Evolutionary conservation across 2,797 vertebrate genomes (phyloP), one percentile per base, ranked within the genome.

Genomic region (Megalops cyprinoides): DNA sequence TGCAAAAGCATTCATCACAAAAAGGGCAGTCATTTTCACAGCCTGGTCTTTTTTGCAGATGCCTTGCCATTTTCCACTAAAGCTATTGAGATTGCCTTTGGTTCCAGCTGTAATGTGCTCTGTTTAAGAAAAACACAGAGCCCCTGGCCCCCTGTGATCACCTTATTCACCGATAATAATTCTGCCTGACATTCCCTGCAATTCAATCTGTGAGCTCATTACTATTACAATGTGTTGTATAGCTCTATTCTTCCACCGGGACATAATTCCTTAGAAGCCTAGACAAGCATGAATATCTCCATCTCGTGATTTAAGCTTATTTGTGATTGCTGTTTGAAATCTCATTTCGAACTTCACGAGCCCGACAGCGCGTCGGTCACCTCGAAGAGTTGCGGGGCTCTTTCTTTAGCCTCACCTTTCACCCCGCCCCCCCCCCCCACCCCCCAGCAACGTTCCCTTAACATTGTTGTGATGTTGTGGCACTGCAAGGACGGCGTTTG

Each of bases 401-500:
- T 14, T 5, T 7, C 51, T 53, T 53, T 20, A 12, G 53, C 20
- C 53, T 56, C 53, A 7, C 14, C 3, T 48, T 48, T 56, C n/a
- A 23, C 53, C 20, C 20, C n/a, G n/a, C n/a, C n/a, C n/a, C n/a
- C n/a, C n/a, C n/a, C n/a, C n/a, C n/a, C n/a, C n/a, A n/a, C n/a
- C n/a, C 20, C 20, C 7, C 15, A 58, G 2, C 42, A 42, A 25
- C 31, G 53, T 31, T 18, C 65, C 82, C 76, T 83, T 71, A 78
- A 55, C 82, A 80, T 79, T 84, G 71, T 79, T 1, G 14, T 84
- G 39, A 83, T 74, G 79, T 87, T 84, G 60, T 39, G 74, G 49
- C 69, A 15, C 7, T 18, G 14, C 14, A 7, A 28, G n/a, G 58
- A 10, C 25, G 55, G 25, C 3, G 4, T 4, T 48, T 60, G 15